These are phyloP conservation scores for Staurois parvus DNA, from an alignment of 2,797 vertebrate genomes.

Conservation along the genomic window DNA sequence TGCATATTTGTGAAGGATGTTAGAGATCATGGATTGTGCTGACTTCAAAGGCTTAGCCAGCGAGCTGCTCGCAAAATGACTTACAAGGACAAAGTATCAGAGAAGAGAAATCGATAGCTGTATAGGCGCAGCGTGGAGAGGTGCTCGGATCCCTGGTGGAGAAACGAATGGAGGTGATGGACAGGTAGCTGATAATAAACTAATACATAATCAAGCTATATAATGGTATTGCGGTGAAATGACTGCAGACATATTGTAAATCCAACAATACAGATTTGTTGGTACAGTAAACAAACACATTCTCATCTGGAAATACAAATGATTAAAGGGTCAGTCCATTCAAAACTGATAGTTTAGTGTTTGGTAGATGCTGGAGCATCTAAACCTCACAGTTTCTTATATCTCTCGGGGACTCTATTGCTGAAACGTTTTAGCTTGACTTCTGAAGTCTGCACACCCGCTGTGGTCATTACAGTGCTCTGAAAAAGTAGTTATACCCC, in stretches of 20 bases:
- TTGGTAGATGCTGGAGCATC: too few relatives aligned
- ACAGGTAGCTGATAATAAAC: slow-evolving; percentile 1
- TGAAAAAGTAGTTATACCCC: too few relatives aligned
- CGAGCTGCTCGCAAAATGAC: slow-evolving; percentile 59
- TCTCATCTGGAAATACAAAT: too few relatives aligned
- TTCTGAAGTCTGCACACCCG: too few relatives aligned
- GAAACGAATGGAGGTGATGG: slow-evolving; percentile 5
- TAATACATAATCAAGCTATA: neutral
- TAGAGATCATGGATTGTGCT: slow-evolving; percentile 63
- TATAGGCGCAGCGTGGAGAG: slow-evolving; percentile 52
- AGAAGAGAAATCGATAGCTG: slow-evolving; percentile 66
- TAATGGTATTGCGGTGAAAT: neutral
- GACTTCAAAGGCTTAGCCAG: slow-evolving; percentile 65
- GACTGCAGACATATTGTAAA: neutral
- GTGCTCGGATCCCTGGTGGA: neutral
- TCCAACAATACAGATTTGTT: too few relatives aligned
- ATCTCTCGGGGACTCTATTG: too few relatives aligned
- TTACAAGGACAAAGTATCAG: slow-evolving; percentile 70
- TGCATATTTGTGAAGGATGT: slow-evolving; percentile 21
- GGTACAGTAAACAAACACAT: too few relatives aligned
- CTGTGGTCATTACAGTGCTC: too few relatives aligned
- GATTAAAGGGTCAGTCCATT: too few relatives aligned
- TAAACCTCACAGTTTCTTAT: too few relatives aligned
- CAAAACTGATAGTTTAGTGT: too few relatives aligned
- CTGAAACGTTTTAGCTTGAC: too few relatives aligned